Evolutionary conservation across 2,797 vertebrate species (phyloP).

Genomic region (Pristis pectinata): DNA sequence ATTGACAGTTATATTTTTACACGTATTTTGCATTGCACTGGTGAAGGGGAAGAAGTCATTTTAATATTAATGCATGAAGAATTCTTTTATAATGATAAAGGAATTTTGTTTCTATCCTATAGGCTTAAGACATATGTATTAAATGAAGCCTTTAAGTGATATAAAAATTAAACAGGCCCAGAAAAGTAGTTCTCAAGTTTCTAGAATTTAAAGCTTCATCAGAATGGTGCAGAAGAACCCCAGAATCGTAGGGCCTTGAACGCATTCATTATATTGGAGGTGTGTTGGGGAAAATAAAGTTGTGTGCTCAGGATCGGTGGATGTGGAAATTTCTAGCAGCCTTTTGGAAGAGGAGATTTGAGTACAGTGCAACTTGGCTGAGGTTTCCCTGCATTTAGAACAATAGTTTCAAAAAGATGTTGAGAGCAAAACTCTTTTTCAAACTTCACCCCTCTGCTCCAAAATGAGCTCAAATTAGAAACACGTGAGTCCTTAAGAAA

Average conservation of each 20-base stretch:
- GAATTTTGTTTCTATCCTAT: too few relatives aligned
- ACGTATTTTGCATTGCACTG: too few relatives aligned
- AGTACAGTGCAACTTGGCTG: neutral
- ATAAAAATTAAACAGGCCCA: neutral
- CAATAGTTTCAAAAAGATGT: neutral
- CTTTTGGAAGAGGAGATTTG: neutral
- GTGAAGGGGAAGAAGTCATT: too few relatives aligned
- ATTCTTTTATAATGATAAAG: neutral
- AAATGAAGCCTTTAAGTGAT: neutral
- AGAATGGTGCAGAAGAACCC: neutral
- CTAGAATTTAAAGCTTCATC: neutral
- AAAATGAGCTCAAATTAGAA: too few relatives aligned
- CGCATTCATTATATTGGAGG: neutral
- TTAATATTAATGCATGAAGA: neutral
- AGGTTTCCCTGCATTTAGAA: neutral
- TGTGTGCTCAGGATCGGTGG: neutral
- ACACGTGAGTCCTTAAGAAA: too few relatives aligned
- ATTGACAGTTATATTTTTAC: neutral
- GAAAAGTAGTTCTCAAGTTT: neutral
- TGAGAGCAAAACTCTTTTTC: neutral
- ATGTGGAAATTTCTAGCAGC: neutral
- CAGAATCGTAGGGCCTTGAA: neutral
- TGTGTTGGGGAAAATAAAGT: neutral
- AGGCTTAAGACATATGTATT: neutral
- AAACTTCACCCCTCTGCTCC: neutral